phyloP scores from a whole-genome alignment of 2,113 vertebrate species.

The Coryphaenoides rupestris region DNA sequence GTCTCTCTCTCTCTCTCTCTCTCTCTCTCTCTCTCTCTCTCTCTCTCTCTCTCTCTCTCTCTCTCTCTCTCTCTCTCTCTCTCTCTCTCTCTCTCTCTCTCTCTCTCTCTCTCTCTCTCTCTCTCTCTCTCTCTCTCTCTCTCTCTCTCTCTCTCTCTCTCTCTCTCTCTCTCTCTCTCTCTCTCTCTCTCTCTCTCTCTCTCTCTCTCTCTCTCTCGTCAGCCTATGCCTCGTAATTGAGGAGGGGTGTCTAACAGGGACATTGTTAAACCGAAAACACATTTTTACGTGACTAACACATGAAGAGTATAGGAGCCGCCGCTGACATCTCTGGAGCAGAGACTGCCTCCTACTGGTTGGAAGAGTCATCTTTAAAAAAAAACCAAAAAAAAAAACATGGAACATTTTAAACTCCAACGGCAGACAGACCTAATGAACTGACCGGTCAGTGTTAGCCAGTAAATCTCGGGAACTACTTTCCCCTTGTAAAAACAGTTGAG shows the following conservation, averaged over 20 bases:
- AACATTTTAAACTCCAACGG: too few species aligned
- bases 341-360: slow-evolving; percentile 4
- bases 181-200: slow-evolving; percentile 6
- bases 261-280: slow-evolving; percentile 40
- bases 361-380: not conserved
- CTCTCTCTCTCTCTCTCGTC: slow-evolving; percentile 32
- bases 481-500: slow-evolving; percentile 12
- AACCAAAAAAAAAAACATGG: too few species aligned
- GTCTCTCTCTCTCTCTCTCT: slow-evolving; percentile 49
- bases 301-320: not conserved
- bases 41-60: too few species aligned
- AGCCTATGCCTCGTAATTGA: slow-evolving; percentile 35
- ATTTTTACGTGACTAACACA: slow-evolving; percentile 11
- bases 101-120: too few species aligned
- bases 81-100: too few species aligned
- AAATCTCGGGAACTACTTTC: slow-evolving; percentile 28
- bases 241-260: slow-evolving; percentile 17
- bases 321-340: not conserved
- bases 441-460: not conserved
- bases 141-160: too few species aligned
- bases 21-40: slow-evolving; percentile 13
- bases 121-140: too few species aligned
- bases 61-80: too few species aligned
- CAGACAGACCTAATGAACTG: too few species aligned
- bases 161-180: too few species aligned